These are phyloP conservation scores for Phaedon cochleariae DNA, from an alignment of 2,888 invertebrate genomes.

Conservation along the genomic window DNA sequence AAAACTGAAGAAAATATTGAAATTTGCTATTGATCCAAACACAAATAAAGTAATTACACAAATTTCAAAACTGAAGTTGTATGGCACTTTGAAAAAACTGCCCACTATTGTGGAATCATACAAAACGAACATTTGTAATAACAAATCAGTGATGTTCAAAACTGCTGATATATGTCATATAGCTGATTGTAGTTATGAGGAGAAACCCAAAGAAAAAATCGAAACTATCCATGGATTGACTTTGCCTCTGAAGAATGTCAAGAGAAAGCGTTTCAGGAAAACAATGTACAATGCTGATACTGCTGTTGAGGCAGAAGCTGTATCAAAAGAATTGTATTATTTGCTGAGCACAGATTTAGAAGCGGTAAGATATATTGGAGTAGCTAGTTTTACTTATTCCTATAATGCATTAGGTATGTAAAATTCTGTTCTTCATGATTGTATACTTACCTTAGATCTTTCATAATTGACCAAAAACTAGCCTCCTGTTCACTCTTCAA, in stretches of 20 bases:
- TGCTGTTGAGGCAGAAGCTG: conserved; percentile 71
- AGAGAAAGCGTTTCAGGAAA: conserved; percentile 72
- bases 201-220: conserved; percentile 51
- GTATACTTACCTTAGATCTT: too few species aligned
- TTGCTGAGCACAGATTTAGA: conserved; percentile 71
- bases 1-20: conserved; percentile 68
- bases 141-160: conserved; percentile 68
- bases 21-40: conserved; percentile 67
- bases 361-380: conserved; percentile 61
- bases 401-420: not conserved
- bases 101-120: conserved; percentile 73
- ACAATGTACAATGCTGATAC: conserved; percentile 70
- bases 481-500: too few species aligned
- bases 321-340: conserved; percentile 73
- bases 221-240: conserved; percentile 70
- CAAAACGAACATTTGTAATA: conserved; percentile 74
- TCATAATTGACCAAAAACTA: too few species aligned
- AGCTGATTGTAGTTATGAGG: conserved; percentile 66
- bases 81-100: conserved; percentile 68
- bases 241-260: conserved; percentile 75
- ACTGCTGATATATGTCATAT: conserved; percentile 74
- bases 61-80: conserved; percentile 66
- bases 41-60: conserved; percentile 66
- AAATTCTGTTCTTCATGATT: conserved; percentile 5
- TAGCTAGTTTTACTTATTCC: conserved; percentile 7